These are phyloP conservation scores for Piliocolobus tephrosceles DNA, from an alignment of 2,113 vertebrate species.

Conservation along the genomic window DNA sequence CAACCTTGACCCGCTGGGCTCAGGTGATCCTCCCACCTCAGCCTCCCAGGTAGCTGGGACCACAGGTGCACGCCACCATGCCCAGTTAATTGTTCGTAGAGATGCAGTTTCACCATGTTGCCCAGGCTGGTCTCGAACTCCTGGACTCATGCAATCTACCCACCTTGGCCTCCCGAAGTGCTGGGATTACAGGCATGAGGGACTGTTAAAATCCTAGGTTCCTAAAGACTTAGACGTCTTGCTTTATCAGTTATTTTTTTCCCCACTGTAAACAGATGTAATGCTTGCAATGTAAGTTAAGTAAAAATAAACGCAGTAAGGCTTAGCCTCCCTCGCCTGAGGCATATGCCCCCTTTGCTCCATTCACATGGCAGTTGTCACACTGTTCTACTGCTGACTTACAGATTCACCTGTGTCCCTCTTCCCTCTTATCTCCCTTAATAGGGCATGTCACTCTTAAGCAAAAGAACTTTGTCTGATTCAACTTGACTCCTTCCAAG, in stretches of 20 bases:
- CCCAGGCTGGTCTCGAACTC: no score
- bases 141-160: no score
- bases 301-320: not conserved
- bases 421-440: constrained; percentile 18
- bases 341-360: not conserved
- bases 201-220: no score
- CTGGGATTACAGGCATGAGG: no score
- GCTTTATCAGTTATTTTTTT: not conserved
- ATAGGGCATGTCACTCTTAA: not conserved
- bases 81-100: no score
- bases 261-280: rapidly evolving
- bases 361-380: not conserved
- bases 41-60: no score
- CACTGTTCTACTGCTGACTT: not conserved
- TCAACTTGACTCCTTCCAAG: not conserved
- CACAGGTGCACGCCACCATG: no score
- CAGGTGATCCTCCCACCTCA: no score
- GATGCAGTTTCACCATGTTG: no score
- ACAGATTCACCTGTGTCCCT: not conserved
- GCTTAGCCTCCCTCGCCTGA: not conserved
- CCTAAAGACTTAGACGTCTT: not conserved
- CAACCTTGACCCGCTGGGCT: no score
- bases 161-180: no score
- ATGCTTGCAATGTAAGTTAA: not conserved
- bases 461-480: not conserved